Evolutionary conservation across 1,140 invertebrate species (phyloP), one percentile per base, ranked within the genome.

Genomic region (Dysdera silvatica): DNA sequence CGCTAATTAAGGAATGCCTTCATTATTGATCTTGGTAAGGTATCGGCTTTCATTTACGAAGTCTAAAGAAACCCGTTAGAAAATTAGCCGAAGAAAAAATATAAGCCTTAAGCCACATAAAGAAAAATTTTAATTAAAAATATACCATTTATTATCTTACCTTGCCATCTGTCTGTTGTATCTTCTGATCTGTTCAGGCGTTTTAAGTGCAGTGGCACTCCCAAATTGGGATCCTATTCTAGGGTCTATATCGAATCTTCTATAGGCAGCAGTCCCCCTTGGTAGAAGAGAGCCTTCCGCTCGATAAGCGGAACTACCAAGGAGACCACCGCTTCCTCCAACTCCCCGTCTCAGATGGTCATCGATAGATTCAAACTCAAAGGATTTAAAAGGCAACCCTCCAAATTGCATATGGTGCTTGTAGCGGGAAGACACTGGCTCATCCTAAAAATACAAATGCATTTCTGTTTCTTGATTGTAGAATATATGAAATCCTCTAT

Each of bases 321-420:
- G 52, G 6, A 62, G 41, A 32, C 54, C 26, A 10, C 48, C 28
- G 69, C 71, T 6, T 71, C 67, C 23, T 71, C 74, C 70, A 71
- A 74, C 18, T n/a, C n/a, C n/a, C n/a, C n/a, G n/a, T 8, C 71
- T 65, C 16, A 70, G 40, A 43, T 63, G 62, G 56, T 78, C 77
- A 62, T 78, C 77, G 35, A 79, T 73, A 28, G 77, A 79, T 63
- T 79, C 79, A 67, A 77, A 79, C 66, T 80, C 78, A 66, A 74
- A 79, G 12, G 77, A 77, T 65, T 80, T 80, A 67, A 77, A 77
- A 7, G 74, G 76, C 31, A 73, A 73, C 56, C 70, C 76, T 68
- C 77, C 76, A 67, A 79, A 78, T 61, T 40, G 52, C 41, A 49
- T 32, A 26, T 58, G 58, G 4, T 52, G 32, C n/a, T 58, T 65